A percentile compares a stretch with the other conserved stretches of the same genome.
phyloP scores from a whole-genome alignment of 2,113 vertebrate species.

The Aplodontia rufa region DNA sequence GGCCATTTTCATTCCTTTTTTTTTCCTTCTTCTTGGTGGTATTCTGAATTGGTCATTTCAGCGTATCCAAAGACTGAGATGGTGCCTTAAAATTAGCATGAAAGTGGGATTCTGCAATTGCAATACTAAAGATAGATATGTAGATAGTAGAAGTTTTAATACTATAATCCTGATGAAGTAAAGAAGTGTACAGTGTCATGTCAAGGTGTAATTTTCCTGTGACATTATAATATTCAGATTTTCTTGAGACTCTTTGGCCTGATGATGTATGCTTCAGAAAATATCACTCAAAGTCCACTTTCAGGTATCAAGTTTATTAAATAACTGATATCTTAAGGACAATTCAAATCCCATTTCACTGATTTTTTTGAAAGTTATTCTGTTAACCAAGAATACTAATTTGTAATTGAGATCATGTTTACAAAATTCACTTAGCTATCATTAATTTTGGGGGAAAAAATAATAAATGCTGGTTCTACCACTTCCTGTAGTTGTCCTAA shows the following conservation, averaged over 20 bases:
- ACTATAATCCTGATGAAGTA: slow-evolving; percentile 9
- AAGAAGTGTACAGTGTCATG: neutral
- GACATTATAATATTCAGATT: neutral
- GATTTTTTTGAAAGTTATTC: slow-evolving; percentile 51
- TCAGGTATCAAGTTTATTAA: slow-evolving; percentile 5
- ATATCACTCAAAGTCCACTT: slow-evolving; percentile 27
- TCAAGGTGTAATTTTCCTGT: neutral
- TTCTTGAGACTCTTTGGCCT: neutral
- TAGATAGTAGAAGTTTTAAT: neutral
- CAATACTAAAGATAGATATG: neutral
- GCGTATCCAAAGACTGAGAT: neutral
- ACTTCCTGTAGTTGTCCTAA: neutral
- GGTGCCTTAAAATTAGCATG: neutral
- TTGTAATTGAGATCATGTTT: slow-evolving; percentile 3
- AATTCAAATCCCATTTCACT: slow-evolving; percentile 25
- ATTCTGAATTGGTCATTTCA: slow-evolving; percentile 10
- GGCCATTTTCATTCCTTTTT: neutral
- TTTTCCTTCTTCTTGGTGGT: neutral
- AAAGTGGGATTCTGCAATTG: neutral
- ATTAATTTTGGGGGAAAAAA: slow-evolving; percentile 32
- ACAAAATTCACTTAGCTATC: neutral
- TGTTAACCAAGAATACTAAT: slow-evolving; percentile 23
- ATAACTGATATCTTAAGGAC: slow-evolving; percentile 9
- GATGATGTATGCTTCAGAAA: slow-evolving; percentile 12
- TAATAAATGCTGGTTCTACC: neutral